Evolutionary conservation across 2,797 vertebrate genomes (phyloP), one percentile per base, ranked within the genome.

Genomic region (Eospalax fontanierii): DNA sequence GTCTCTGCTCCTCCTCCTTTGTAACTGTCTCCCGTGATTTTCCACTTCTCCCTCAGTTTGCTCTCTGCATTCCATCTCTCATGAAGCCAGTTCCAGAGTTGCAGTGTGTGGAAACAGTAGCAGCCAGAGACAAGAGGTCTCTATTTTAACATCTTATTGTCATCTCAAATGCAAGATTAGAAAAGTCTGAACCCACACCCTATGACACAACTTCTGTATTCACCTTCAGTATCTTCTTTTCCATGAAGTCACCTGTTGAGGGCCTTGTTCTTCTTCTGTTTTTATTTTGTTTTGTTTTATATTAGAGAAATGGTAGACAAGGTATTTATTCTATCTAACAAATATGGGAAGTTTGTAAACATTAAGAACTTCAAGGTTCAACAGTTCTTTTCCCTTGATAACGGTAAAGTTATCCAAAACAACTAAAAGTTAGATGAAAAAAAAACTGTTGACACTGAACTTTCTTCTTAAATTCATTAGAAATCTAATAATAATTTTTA

Each of bases 401-500:
- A n/a, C 57, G 88, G 11, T 76, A 90, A 91, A 94, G 16, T 63
- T 88, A 93, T 83, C 11, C 57, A 73, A 87, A 93, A 78, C 9
- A 90, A 83, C 26, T 63, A 79, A 26, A 43, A 79, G 15, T 14
- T 54, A 1, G 68, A 35, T 35, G 10, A 43, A 81, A 16, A 54
- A 78, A 65, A 88, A 84, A n/a, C n/a, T 19, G 1, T 4, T 16
- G 50, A 33, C 54, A 35, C 11, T 40, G 18, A 76, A 83, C 16
- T 87, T 94, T 70, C 93, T 59, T 59, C 46, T 63, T 86, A 78
- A 85, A 22, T 65, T 93, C 19, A 21, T 30, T 46, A 74, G 16
- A 81, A 73, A 68, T 43, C 79, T 21, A 73, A 28, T n/a, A n/a
- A 61, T 81, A 40, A 66, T 66, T 63, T 80, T 81, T 18, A 83